Evolutionary conservation across 2,113 vertebrate genomes (phyloP).

Genomic region (Burhinus oedicnemus): DNA sequence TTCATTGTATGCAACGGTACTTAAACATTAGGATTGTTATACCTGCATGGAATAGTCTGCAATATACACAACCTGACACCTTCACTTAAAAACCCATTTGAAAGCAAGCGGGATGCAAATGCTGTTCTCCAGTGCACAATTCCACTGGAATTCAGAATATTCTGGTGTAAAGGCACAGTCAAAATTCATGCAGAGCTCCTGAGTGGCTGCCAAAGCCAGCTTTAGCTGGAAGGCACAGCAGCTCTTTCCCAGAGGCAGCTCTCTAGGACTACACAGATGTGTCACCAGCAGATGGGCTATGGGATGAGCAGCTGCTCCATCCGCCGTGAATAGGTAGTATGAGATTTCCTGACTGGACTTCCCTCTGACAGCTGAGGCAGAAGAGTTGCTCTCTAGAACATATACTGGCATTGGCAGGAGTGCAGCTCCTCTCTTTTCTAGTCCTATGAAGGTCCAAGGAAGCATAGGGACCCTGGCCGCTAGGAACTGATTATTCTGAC

Average conservation of each 20-base stretch:
- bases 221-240: not conserved
- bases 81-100: not conserved
- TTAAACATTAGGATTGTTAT: not conserved
- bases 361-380: not conserved
- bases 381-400: not conserved
- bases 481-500: not conserved
- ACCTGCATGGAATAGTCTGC: not conserved
- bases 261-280: not conserved
- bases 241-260: not conserved
- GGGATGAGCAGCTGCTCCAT: not conserved
- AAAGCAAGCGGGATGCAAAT: not conserved
- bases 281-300: not conserved
- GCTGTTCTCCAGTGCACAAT: not conserved
- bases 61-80: not conserved
- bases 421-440: not conserved
- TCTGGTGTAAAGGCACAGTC: not conserved
- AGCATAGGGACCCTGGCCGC: not conserved
- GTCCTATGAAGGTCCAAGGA: not conserved
- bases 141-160: not conserved
- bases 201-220: not conserved
- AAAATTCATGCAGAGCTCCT: not conserved
- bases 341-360: not conserved
- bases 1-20: not conserved
- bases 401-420: not conserved
- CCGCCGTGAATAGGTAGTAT: not conserved